These are phyloP conservation scores for Drosophila setifemur DNA, from an alignment of 1,140 invertebrate genomes.

Conservation along the genomic window DNA sequence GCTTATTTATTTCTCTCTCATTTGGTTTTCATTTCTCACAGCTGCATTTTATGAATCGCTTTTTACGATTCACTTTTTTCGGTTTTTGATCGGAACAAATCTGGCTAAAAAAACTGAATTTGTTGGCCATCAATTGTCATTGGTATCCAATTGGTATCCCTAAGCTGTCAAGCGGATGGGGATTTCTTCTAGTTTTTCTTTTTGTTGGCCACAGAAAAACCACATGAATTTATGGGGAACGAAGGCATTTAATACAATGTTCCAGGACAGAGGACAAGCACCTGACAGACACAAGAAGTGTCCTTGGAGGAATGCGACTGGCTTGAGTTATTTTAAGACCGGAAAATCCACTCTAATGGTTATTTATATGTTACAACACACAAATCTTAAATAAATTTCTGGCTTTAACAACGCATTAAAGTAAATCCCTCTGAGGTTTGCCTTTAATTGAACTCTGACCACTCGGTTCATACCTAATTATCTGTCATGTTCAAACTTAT, in stretches of 20 bases:
- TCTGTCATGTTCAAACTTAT: slow-evolving; percentile 6
- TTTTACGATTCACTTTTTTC: slow-evolving; percentile 43
- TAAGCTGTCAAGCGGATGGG: slow-evolving; percentile 28
- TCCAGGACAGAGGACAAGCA: not conserved
- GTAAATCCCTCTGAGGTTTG: slow-evolving; percentile 2
- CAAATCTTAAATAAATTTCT: no score
- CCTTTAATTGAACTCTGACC: slow-evolving; percentile 7
- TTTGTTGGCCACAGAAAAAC: slow-evolving; percentile 32
- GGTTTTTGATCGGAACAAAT: slow-evolving; percentile 10
- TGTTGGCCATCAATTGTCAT: slow-evolving; percentile 38
- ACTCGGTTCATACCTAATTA: slow-evolving; percentile 32
- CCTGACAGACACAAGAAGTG: slow-evolving; percentile 15
- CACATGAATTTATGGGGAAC: slow-evolving; percentile 42
- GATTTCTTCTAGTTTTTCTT: slow-evolving; percentile 11
- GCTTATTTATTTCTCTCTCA: slow-evolving; percentile 16
- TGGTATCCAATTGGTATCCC: slow-evolving; percentile 19
- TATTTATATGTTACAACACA: no score
- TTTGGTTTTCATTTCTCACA: slow-evolving; percentile 21
- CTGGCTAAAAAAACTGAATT: slow-evolving; percentile 15
- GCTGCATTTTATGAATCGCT: slow-evolving; percentile 33
- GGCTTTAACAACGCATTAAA: slow-evolving; percentile 2
- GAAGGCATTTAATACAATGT: slow-evolving; percentile 48
- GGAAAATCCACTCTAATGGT: slow-evolving; percentile 6
- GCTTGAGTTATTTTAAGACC: slow-evolving; percentile 7
- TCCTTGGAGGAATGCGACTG: not conserved